Conservation (phyloP, 2,888 invertebrate genomes). For the Cantharis nigra region DNA sequence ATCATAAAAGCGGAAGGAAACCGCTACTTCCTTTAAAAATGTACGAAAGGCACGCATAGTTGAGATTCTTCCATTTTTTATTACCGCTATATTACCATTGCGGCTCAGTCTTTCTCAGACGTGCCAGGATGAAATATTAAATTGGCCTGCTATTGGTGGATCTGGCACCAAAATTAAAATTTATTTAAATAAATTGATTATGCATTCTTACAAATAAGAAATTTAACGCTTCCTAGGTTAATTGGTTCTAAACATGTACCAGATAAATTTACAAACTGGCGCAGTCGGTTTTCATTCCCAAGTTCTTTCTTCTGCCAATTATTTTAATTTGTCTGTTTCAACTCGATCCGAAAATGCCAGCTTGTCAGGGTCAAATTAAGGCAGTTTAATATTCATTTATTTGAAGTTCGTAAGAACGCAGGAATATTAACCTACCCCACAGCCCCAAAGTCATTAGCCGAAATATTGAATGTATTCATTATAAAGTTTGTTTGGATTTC, state of each 20-base stretch:
- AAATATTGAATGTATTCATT: neutral
- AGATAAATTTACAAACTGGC: neutral
- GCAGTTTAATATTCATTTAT: neutral
- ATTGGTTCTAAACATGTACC: neutral
- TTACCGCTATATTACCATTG: conserved; percentile 19
- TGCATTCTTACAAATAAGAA: neutral
- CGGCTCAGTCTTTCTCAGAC: conserved; percentile 14
- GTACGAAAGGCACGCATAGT: conserved; percentile 9
- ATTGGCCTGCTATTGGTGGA: neutral
- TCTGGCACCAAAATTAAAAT: neutral
- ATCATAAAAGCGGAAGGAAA: conserved; percentile 23
- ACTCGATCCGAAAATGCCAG: neutral
- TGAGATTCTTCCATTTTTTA: conserved; percentile 10
- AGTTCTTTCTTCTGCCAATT: neutral
- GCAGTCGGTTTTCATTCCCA: neutral
- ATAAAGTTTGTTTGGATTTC: neutral
- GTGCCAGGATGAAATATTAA: neutral
- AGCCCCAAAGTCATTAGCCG: neutral
- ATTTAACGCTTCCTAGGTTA: neutral
- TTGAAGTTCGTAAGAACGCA: neutral
- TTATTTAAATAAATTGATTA: neutral
- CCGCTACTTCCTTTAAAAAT: conserved; percentile 21
- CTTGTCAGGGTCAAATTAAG: neutral
- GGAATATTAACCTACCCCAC: neutral
- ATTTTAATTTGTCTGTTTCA: neutral